Percentiles rank a stretch among this genome's conserved stretches.
phyloP scores from a whole-genome alignment of 2,113 vertebrate genomes.

The Bubo scandiacus region DNA sequence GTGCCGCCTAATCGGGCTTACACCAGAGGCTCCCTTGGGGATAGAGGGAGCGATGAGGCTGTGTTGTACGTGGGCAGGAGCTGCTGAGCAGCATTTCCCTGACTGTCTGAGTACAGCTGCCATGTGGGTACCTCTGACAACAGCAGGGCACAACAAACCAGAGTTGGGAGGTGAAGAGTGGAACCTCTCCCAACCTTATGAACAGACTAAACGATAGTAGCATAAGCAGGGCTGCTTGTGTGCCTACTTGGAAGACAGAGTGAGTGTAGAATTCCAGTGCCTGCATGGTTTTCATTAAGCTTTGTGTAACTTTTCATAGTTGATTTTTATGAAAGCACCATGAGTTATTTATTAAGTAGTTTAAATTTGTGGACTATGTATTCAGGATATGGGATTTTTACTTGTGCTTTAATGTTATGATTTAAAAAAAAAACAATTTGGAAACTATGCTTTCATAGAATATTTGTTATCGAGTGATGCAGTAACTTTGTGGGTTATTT shows the following conservation, averaged over 20 bases:
- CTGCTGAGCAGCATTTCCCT: neutral
- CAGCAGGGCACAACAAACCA: neutral
- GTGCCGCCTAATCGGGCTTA: neutral
- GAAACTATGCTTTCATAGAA: neutral
- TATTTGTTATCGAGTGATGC: neutral
- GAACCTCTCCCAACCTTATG: neutral
- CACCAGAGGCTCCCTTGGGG: neutral
- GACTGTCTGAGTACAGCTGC: neutral
- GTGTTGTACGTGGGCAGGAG: neutral
- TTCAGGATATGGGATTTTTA: neutral
- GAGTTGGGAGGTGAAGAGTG: neutral
- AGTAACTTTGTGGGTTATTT: neutral
- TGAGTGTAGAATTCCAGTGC: neutral
- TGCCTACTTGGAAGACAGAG: neutral
- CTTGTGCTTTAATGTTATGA: neutral
- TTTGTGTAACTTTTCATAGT: neutral
- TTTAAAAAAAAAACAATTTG: neutral
- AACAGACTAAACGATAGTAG: neutral
- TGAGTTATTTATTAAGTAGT: constrained; percentile 35
- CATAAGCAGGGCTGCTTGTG: neutral
- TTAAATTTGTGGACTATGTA: neutral
- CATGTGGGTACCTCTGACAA: fast-evolving
- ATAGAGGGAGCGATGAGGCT: neutral
- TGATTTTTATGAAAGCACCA: neutral
- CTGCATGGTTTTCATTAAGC: constrained; percentile 20